A percentile compares a stretch with the other conserved stretches of the same genome.
phyloP scores from a whole-genome alignment of 1,140 invertebrate species.

The Epicauta chinensis region DNA sequence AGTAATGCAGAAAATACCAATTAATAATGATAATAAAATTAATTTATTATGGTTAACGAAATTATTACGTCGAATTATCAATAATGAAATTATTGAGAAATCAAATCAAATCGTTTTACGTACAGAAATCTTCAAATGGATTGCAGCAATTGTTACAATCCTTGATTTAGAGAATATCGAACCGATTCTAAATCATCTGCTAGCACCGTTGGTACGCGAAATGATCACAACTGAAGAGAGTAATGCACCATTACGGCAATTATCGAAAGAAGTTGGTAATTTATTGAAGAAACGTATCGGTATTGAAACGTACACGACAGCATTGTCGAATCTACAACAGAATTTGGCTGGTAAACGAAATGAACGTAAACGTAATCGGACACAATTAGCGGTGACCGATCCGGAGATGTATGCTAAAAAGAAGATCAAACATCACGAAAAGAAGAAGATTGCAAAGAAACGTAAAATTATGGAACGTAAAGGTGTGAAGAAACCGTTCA shows the following conservation, averaged over 20 bases:
- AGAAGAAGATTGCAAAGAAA: conserved; percentile 70
- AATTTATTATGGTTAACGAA: conserved; percentile 62
- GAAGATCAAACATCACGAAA: conserved; percentile 67
- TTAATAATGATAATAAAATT: conserved; percentile 35
- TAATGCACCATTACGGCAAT: conserved; percentile 48
- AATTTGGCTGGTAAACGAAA: conserved; percentile 55
- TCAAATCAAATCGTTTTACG: conserved; percentile 52
- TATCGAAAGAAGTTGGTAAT: conserved; percentile 59
- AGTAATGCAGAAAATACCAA: conserved; percentile 50
- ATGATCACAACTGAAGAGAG: conserved; percentile 52
- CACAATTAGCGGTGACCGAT: conserved; percentile 64
- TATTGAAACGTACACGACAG: conserved; percentile 55
- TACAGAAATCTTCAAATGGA: conserved; percentile 66
- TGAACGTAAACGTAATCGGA: conserved; percentile 57
- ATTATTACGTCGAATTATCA: conserved; percentile 60
- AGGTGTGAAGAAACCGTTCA: conserved; percentile 35
- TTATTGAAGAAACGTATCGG: conserved; percentile 61
- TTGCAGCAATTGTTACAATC: conserved; percentile 57
- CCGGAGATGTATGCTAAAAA: conserved; percentile 70
- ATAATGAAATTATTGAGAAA: conserved; percentile 61
- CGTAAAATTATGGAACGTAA: conserved; percentile 54
- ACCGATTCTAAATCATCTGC: conserved; percentile 49
- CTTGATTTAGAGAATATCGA: conserved; percentile 50
- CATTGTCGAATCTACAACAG: conserved; percentile 52
- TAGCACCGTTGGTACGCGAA: conserved; percentile 64